Percentiles rank a stretch among this genome's conserved stretches.
Evolutionary conservation across 2,888 invertebrate genomes (phyloP).

Genomic region (Clusia tigrina): DNA sequence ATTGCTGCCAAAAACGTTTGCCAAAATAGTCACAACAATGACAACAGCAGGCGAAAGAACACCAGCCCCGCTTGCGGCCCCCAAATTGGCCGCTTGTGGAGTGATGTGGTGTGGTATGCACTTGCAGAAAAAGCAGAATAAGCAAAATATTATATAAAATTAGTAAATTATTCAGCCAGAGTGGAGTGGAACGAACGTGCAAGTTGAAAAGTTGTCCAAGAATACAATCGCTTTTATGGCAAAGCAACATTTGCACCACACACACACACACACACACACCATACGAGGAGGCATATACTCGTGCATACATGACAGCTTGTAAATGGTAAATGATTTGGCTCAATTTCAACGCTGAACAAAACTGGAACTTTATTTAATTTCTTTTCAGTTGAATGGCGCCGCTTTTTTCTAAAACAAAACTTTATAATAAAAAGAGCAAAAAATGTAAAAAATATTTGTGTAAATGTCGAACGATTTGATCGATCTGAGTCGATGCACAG

Average conservation of each 20-base stretch:
- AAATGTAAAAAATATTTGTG: too few relatives aligned
- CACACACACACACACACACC: too few relatives aligned
- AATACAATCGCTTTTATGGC: neutral
- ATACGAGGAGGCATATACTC: too few relatives aligned
- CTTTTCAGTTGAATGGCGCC: neutral
- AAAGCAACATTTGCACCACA: constrained; percentile 8
- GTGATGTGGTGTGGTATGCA: too few relatives aligned
- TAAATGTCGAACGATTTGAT: neutral
- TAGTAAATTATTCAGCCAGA: constrained; percentile 2
- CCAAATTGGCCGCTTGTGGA: too few relatives aligned
- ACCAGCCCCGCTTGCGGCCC: neutral
- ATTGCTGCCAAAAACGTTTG: neutral
- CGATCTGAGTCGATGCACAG: neutral
- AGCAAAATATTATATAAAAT: neutral
- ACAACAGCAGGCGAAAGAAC: neutral
- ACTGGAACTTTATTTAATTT: neutral
- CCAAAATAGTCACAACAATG: too few relatives aligned
- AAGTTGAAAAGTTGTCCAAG: neutral
- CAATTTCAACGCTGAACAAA: constrained; percentile 1
- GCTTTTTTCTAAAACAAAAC: neutral
- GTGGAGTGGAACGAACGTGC: neutral
- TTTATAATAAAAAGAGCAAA: too few relatives aligned
- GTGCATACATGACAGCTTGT: too few relatives aligned
- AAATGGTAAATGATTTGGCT: constrained; percentile 15
- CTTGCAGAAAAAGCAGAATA: neutral